Conservation (phyloP, 2,888 invertebrate genomes). For the Sicus ferrugineus region DNA sequence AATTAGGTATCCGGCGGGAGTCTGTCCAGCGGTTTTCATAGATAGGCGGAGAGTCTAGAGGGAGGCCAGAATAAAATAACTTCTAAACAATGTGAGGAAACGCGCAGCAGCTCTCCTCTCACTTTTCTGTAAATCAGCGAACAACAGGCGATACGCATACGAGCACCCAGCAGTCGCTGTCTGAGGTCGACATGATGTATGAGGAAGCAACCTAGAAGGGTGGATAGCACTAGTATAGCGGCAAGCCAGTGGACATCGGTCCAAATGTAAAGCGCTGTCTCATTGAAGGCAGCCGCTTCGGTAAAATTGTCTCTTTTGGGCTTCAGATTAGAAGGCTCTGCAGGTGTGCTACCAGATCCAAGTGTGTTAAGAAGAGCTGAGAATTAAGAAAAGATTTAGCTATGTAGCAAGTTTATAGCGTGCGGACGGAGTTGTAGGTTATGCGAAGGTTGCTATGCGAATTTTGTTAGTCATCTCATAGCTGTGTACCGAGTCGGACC, state of each 20-base stretch:
- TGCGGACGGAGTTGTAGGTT: no score
- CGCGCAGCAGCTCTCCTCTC: slow-evolving; percentile 29
- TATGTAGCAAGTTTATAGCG: no score
- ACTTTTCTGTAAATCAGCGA: slow-evolving; percentile 76
- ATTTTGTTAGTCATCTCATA: no score
- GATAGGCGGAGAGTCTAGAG: slow-evolving; percentile 73
- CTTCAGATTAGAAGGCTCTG: background rate
- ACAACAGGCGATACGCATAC: slow-evolving; percentile 73
- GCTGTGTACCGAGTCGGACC: no score
- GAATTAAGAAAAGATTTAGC: no score
- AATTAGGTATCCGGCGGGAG: slow-evolving; percentile 87
- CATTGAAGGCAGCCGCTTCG: slow-evolving; percentile 19
- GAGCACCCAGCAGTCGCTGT: slow-evolving; percentile 68
- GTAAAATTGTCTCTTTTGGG: background rate
- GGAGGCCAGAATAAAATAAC: background rate
- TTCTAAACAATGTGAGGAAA: background rate
- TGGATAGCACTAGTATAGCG: slow-evolving; percentile 55
- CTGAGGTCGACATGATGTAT: slow-evolving; percentile 64
- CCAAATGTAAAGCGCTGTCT: slow-evolving; percentile 51
- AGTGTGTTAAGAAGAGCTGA: slow-evolving; percentile 3
- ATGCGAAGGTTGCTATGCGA: no score
- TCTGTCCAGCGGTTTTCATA: slow-evolving; percentile 74
- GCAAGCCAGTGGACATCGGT: slow-evolving; percentile 60
- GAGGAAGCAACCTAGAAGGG: slow-evolving; percentile 57
- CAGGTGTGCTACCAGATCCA: background rate